Percentiles rank a stretch among this genome's conserved stretches.
Conservation (phyloP, 2,797 vertebrate species). For the Hybognathus amarus region DNA sequence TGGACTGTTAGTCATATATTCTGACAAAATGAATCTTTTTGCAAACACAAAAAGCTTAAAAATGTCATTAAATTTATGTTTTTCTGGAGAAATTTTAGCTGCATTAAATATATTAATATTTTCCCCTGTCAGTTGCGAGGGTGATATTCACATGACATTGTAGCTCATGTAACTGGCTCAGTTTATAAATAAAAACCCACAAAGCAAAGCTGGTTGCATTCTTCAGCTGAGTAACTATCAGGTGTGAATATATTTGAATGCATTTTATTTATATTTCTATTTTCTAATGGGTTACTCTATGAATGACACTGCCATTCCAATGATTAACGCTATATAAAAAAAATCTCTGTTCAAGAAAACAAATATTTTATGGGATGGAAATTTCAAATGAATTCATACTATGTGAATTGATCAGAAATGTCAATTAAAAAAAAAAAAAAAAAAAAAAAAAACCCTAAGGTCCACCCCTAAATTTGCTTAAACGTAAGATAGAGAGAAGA, state of each 20-base stretch:
- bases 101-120: not conserved
- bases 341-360: not conserved
- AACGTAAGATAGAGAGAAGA: not conserved
- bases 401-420: not conserved
- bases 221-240: not conserved
- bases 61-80: not conserved
- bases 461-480: not conserved
- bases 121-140: not conserved
- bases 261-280: not conserved
- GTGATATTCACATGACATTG: not conserved
- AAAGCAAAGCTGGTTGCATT: not conserved
- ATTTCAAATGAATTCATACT: not conserved
- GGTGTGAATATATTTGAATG: not conserved
- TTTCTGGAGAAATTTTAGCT: not conserved
- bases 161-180: not conserved
- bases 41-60: not conserved
- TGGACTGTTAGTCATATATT: not conserved
- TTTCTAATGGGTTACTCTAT: not conserved
- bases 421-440: fast-evolving
- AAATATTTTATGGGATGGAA: not conserved
- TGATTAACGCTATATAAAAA: not conserved
- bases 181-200: not conserved
- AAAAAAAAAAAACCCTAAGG: not conserved
- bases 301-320: not conserved
- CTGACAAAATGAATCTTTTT: not conserved